These are phyloP conservation scores for Cataglyphis hispanica DNA, from an alignment of 1,140 invertebrate species.

Conservation along the genomic window DNA sequence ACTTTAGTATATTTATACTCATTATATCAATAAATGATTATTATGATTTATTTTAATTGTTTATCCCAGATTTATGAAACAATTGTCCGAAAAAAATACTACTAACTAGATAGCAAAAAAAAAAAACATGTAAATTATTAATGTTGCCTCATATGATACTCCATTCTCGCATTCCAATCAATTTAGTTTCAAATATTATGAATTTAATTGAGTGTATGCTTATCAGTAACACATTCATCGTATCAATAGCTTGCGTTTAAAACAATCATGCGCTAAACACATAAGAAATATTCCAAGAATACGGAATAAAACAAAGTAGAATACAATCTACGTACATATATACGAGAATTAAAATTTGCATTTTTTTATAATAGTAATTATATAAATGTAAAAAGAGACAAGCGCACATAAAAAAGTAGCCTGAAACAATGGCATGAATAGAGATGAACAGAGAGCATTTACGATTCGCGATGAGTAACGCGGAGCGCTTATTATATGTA, in stretches of 20 bases:
- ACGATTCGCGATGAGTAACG: slow-evolving; percentile 15
- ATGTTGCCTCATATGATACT: not conserved
- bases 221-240: not conserved
- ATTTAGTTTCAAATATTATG: not conserved
- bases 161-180: not conserved
- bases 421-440: not conserved
- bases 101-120: not conserved
- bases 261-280: not conserved
- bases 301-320: not conserved
- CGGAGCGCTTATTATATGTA: not conserved
- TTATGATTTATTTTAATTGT: not conserved
- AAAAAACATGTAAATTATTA: slow-evolving; percentile 6
- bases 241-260: not conserved
- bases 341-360: not conserved
- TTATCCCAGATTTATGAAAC: not conserved
- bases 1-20: not conserved
- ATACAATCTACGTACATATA: too few relatives aligned
- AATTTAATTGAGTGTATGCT: not conserved
- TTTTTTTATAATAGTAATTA: not conserved
- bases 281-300: slow-evolving; percentile 10
- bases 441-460: not conserved
- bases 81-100: not conserved
- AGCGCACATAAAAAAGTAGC: not conserved
- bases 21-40: not conserved
- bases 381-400: not conserved